Conservation (phyloP, 2,113 vertebrate genomes). For the Montifringilla adamsi region DNA sequence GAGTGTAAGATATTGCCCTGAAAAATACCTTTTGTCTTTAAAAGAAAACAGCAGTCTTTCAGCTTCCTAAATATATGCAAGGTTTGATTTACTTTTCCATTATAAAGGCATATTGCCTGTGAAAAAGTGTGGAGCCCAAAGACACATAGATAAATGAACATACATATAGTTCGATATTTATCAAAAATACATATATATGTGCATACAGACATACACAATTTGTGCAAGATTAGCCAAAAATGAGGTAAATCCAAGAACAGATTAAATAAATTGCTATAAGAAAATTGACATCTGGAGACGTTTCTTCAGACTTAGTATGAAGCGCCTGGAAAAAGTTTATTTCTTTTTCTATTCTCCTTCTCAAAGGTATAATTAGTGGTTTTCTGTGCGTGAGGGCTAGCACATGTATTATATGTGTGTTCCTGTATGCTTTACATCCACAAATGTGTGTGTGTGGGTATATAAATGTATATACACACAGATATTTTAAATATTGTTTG, state of each 20-base stretch:
- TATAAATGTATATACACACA: neutral
- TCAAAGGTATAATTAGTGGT: conserved; percentile 15
- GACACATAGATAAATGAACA: neutral
- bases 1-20: neutral
- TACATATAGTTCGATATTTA: neutral
- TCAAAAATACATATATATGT: neutral
- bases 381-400: neutral
- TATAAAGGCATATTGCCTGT: neutral
- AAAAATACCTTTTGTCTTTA: neutral
- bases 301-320: neutral
- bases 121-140: neutral
- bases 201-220: neutral
- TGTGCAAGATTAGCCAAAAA: neutral
- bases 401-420: neutral
- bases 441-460: rapidly evolving
- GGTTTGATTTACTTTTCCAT: neutral
- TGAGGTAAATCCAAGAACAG: neutral
- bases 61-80: neutral
- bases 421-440: neutral
- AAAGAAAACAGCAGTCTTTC: neutral
- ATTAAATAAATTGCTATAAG: neutral
- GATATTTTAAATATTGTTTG: neutral
- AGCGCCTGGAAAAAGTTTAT: neutral
- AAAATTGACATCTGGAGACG: neutral
- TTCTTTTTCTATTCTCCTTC: conserved; percentile 5